Percentiles rank a stretch among this genome's conserved stretches.
These are phyloP conservation scores for Etheostoma spectabile DNA, from an alignment of 2,113 vertebrate genomes.

Conservation along the genomic window DNA sequence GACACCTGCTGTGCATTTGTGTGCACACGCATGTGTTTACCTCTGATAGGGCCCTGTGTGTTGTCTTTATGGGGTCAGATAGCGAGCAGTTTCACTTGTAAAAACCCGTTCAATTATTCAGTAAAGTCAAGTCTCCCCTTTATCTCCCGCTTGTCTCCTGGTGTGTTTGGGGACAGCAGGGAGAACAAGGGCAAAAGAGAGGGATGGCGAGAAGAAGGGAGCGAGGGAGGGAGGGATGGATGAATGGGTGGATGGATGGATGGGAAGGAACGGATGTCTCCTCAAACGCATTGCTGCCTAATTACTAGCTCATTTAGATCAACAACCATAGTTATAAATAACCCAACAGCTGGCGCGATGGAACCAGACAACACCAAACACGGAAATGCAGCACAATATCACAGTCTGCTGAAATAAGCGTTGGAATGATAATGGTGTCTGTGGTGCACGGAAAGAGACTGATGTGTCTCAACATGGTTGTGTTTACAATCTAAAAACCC, in stretches of 20 bases:
- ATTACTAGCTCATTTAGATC: conserved; percentile 82
- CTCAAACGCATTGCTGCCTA: conserved; percentile 79
- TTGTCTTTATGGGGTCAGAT: conserved; percentile 77
- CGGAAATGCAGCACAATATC: conserved; percentile 69
- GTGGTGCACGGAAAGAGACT: conserved; percentile 39
- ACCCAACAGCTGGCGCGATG: conserved; percentile 79
- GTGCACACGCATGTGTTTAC: conserved; percentile 23
- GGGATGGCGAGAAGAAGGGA: conserved; percentile 20
- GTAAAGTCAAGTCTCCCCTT: conserved; percentile 82
- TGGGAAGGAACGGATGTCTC: conserved; percentile 62
- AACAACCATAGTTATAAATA: conserved; percentile 81
- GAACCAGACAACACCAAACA: conserved; percentile 77
- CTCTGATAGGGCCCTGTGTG: conserved; percentile 56
- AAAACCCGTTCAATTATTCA: conserved; percentile 84
- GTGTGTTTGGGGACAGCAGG: conserved; percentile 63
- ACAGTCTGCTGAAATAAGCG: conserved; percentile 62
- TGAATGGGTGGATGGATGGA: conserved; percentile 43
- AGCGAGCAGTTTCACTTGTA: conserved; percentile 76
- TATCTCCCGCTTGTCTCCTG: conserved; percentile 77
- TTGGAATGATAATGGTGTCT: conserved; percentile 74
- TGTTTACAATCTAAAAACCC: conserved; percentile 55
- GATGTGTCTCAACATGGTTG: conserved; percentile 62
- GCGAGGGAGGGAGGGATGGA: conserved; percentile 19
- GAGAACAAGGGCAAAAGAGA: conserved; percentile 24
- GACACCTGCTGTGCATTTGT: conserved; percentile 41